Percentiles rank a stretch among this genome's conserved stretches.
Conservation (phyloP, 2,113 vertebrate species). For the Sus scrofa region T2T-Sscrofa CM000812.6:91219501-91220000, state of each 20-base stretch:
- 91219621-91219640: neutral
- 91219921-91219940: neutral
- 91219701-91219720: neutral
- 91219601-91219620: slow-evolving; percentile 37
- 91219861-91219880: too few relatives aligned
- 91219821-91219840: too few relatives aligned
- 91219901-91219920: slow-evolving; percentile 39
- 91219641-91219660: neutral
- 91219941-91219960: neutral
- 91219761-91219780: slow-evolving; percentile 25
- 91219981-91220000: neutral
- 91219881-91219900: neutral
- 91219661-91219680: neutral
- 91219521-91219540: neutral
- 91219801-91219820: neutral
- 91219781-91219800: neutral
- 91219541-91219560: neutral
- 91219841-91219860: too few relatives aligned
- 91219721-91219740: neutral
- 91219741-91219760: neutral
- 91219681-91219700: neutral
- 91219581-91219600: neutral
- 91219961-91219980: neutral
- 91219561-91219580: neutral
- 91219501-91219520: neutral